Base-by-base conservation (phyloP, 35 echinoderm and acorn worm species). In the Hemicentrotus pulcherrimus region DNA sequence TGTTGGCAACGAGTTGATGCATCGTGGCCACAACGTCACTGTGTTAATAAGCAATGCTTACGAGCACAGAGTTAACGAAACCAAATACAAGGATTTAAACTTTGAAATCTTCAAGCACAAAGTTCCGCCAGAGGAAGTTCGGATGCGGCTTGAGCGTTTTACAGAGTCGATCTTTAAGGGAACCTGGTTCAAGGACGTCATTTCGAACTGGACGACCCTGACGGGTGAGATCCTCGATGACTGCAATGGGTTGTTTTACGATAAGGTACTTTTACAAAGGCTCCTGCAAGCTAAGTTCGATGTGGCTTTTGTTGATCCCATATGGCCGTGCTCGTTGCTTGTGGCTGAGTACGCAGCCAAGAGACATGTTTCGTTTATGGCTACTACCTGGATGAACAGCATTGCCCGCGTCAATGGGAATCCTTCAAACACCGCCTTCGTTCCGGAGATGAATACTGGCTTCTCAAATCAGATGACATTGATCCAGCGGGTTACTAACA, bases 1-100 rank as follows among this genome's bases (percentile, higher is more conserved):
- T 86, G 93, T 97, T 2, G 97, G 97, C 0, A 95, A 96, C 11
- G 95, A 92, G 32, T 47, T 97, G 1, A 92, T 86, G 9, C 52
- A 47, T n/a, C 55, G 95, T 85, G 97, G 97, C 28, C 93, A 97
- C 94, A 95, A 95, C 35, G 97, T 97, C 24, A 97, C 97, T 10
- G 89, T 70, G 13, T 71, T 97, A 28, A 85, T 97, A n/a, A 97
- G 97, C 35, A 50, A 95, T 78, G 88, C 95, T 3, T 97, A 96
- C 50, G 90, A 50, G 9, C 60, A 97, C 35, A 86, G 95, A 48
- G 91, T 87, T 28, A 94, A 95, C 6, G 92, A 92, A 32, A 48
- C 91, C 6, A 95, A 90, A 87, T 95, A 95, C 47, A 52, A 55
- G 16, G 14, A 94, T n/a, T 30, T 97, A 3, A 94, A 96, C 28